Conservation (phyloP, 2,797 vertebrate species). For the Amniataba percoides region DNA sequence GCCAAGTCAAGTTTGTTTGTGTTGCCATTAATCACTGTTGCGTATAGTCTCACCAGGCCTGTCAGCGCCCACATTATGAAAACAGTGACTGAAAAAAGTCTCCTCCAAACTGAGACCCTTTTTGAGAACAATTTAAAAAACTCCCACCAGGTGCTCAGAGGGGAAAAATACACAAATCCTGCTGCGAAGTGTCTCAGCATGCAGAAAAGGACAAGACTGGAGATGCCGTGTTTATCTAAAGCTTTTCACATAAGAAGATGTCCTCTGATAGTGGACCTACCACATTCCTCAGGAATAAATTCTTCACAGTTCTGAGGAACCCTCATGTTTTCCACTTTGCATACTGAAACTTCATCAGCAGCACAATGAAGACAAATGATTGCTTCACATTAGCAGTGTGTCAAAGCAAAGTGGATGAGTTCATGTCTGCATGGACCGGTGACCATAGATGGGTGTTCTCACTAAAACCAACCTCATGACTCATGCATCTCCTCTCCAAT, state of each 20-base stretch:
- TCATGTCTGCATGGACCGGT: constrained; percentile 31
- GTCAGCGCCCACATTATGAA: constrained; percentile 49
- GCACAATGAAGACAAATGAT: constrained; percentile 5
- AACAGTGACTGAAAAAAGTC: constrained; percentile 50
- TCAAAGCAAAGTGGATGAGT: constrained; percentile 30
- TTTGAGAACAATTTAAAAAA: constrained; percentile 29
- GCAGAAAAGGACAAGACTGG: background rate
- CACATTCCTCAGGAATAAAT: background rate
- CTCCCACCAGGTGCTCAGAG: constrained; percentile 20
- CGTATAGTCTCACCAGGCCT: constrained; percentile 15
- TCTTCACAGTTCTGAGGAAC: background rate
- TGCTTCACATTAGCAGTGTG: background rate
- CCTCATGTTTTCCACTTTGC: too few relatives aligned
- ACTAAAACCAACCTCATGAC: constrained; percentile 48
- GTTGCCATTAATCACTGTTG: constrained; percentile 31
- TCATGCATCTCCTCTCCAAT: constrained; percentile 36
- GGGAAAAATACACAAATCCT: constrained; percentile 39
- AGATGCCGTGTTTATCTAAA: background rate
- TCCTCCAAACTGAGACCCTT: constrained; percentile 28
- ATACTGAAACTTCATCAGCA: background rate
- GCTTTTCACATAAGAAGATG: background rate
- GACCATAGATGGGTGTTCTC: constrained; percentile 45
- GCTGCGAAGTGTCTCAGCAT: constrained; percentile 7
- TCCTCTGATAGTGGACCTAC: background rate
- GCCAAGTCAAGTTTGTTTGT: constrained; percentile 59